Evolutionary conservation across 1,140 invertebrate species (phyloP).

Genomic region (Apis mellifera): Amel_HAv3.1 CM009945.2:943501-944000

Average conservation of each 20-base stretch:
- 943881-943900: background rate
- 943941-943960: background rate
- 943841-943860: constrained; percentile 2
- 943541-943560: constrained; percentile 39
- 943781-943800: constrained; percentile 22
- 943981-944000: no score
- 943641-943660: background rate
- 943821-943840: constrained; percentile 15
- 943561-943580: constrained; percentile 20
- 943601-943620: background rate
- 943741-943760: background rate
- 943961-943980: background rate
- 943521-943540: background rate
- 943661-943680: background rate
- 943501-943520: constrained; percentile 11
- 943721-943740: constrained; percentile 15
- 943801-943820: constrained; percentile 24
- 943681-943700: background rate
- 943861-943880: background rate
- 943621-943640: constrained; percentile 9
- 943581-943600: constrained; percentile 15
- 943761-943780: background rate
- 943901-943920: background rate
- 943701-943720: background rate
- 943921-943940: background rate